Base-by-base conservation (phyloP, 2,113 vertebrate species). In the Thryonomys swinderianus region DNA sequence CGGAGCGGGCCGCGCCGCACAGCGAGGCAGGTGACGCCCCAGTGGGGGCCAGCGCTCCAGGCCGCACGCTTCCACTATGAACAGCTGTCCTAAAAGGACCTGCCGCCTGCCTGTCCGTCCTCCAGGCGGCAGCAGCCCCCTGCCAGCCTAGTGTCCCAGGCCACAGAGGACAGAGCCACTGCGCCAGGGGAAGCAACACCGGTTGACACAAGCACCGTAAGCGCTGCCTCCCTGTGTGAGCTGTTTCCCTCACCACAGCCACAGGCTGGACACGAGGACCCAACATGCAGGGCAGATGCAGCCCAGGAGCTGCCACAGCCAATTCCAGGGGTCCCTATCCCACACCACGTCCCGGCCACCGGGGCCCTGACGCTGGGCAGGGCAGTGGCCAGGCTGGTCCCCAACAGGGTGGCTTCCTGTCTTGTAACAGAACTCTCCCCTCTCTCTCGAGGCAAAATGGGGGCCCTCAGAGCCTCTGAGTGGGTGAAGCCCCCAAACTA, bases 41-140 rank as follows among this genome's bases (percentile, higher is more conserved):
- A 53, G 61, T 17, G 11, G 62, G 17, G 25, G 42, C 0, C 16
- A 14, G 14, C 3, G 0, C 64, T 18, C 62, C 5, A 2, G 0
- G 8, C 20, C 0, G 2, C 1, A 40, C 53, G 64, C 71, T 6
- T 32, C 42, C 25, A 14, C 5, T 23, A 45, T 16, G 25, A 74
- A 45, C 69, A 73, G 23, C 71, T 45, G 40, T 45, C 40, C 23
- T 21, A 1, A 16, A 12, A 74, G 10, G 51, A 23, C 79, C 34
- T 40, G 34, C 61, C 51, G 69, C 57, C 74, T 48, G 48, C n/a
- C 37, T 2, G 23, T 40, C 73, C 40, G 5, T 42, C 40, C 8
- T 37, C n/a, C 1, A 23, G 14, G 17, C 45, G 76, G 83, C 13
- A 30, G 45, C 42, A n/a, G 48, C 48, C 48, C 5, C 48, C 64